These are phyloP conservation scores for Antechinus stuartii DNA, from an alignment of 2,113 vertebrate species.

Conservation along the genomic window DNA sequence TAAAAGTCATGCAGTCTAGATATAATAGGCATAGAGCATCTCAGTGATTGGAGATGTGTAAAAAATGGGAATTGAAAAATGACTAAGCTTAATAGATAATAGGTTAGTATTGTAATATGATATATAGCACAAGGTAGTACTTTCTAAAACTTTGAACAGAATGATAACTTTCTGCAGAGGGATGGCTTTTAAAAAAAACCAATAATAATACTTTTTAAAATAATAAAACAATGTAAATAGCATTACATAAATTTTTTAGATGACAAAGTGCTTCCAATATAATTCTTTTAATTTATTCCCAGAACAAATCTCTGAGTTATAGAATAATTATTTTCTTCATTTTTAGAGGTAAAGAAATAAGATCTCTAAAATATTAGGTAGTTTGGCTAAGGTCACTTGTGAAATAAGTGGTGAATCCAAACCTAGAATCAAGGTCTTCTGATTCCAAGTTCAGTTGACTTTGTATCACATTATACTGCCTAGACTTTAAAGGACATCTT, in stretches of 20 bases:
- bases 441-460: background rate
- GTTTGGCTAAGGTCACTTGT: background rate
- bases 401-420: background rate
- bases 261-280: background rate
- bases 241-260: background rate
- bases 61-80: conserved; percentile 7
- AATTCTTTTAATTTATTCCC: conserved; percentile 21
- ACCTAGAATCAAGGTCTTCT: background rate
- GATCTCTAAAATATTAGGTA: conserved; percentile 1
- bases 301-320: background rate
- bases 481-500: background rate
- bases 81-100: conserved; percentile 33
- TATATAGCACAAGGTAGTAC: background rate
- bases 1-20: background rate
- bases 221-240: background rate
- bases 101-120: background rate
- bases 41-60: background rate
- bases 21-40: background rate
- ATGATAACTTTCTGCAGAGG: background rate
- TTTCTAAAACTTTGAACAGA: too few species aligned
- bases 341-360: background rate
- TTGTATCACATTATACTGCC: background rate
- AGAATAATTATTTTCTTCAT: background rate
- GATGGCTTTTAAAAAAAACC: background rate
- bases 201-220: too few species aligned